Percentiles rank a stretch among this genome's conserved stretches.
phyloP scores from a whole-genome alignment of 2,113 vertebrate genomes.

The Solenodon paradoxus region DNA sequence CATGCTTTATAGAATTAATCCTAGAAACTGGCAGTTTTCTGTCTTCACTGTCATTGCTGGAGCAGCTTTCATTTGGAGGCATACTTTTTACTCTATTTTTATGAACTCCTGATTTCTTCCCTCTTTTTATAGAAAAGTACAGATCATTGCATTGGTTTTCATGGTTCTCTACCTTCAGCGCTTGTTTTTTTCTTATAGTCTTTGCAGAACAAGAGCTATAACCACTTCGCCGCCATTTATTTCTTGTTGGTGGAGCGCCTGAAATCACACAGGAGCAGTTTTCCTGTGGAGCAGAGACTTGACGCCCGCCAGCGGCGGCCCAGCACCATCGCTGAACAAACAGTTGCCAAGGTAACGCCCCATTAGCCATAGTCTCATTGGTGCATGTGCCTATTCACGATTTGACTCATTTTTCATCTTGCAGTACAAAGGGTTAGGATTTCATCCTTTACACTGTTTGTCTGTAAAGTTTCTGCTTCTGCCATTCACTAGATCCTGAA shows the following conservation, averaged over 20 bases:
- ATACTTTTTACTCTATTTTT: background rate
- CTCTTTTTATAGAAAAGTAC: background rate
- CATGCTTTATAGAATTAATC: background rate
- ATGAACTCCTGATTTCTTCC: background rate
- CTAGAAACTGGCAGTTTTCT: background rate
- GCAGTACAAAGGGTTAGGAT: background rate
- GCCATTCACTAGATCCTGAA: background rate
- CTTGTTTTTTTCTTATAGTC: conserved; percentile 85
- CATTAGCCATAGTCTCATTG: conserved; percentile 21
- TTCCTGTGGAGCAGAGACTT: conserved; percentile 94
- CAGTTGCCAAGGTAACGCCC: conserved; percentile 91
- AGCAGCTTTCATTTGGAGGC: conserved; percentile 17
- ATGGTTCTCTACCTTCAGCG: background rate
- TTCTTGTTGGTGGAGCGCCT: conserved; percentile 97
- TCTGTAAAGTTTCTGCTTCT: conserved; percentile 15
- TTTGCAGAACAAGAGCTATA: conserved; percentile 98
- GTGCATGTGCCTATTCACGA: background rate
- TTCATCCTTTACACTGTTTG: background rate
- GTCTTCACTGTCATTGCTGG: background rate
- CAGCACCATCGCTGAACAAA: conserved; percentile 95
- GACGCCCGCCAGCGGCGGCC: conserved; percentile 95
- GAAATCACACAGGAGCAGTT: conserved; percentile 96
- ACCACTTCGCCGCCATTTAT: conserved; percentile 99
- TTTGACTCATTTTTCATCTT: conserved; percentile 41
- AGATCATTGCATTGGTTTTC: background rate